Percentiles rank a stretch among this genome's conserved stretches.
phyloP scores from a whole-genome alignment of 2,797 vertebrate species.

The Heterohyrax brucei region DNA sequence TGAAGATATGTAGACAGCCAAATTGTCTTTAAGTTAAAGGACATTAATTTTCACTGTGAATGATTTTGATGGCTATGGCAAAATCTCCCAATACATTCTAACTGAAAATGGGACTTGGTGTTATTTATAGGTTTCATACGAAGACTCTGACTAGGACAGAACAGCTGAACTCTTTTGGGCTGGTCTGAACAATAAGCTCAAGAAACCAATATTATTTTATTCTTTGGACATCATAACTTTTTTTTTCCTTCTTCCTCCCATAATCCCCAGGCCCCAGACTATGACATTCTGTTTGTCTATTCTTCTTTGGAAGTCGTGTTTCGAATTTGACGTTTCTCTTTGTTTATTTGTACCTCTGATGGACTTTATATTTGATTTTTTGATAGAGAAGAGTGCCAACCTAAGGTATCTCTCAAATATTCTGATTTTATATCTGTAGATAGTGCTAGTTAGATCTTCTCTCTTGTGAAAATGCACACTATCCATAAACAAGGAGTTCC shows the following conservation, averaged over 20 bases:
- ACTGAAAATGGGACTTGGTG: not conserved
- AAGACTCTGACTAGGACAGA: not conserved
- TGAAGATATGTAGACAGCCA: not conserved
- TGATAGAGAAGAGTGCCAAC: not conserved
- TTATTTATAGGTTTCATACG: not conserved
- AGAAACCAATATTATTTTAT: not conserved
- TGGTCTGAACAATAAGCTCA: not conserved
- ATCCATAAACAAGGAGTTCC: conserved; percentile 1
- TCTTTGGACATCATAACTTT: not conserved
- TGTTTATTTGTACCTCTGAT: not conserved
- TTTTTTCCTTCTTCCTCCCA: not conserved
- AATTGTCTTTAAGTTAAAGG: not conserved
- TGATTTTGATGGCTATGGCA: not conserved
- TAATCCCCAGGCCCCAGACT: not conserved
- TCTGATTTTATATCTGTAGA: not conserved
- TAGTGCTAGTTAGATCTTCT: not conserved
- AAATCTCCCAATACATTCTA: not conserved
- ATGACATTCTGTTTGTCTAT: not conserved
- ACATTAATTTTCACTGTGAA: not conserved
- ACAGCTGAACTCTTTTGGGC: not conserved
- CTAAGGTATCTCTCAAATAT: not conserved
- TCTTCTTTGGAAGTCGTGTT: not conserved
- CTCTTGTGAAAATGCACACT: not conserved
- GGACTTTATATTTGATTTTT: not conserved
- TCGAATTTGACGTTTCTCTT: conserved; percentile 3